Conservation (phyloP, 1,140 invertebrate genomes). For the Vanessa tameamea region DNA sequence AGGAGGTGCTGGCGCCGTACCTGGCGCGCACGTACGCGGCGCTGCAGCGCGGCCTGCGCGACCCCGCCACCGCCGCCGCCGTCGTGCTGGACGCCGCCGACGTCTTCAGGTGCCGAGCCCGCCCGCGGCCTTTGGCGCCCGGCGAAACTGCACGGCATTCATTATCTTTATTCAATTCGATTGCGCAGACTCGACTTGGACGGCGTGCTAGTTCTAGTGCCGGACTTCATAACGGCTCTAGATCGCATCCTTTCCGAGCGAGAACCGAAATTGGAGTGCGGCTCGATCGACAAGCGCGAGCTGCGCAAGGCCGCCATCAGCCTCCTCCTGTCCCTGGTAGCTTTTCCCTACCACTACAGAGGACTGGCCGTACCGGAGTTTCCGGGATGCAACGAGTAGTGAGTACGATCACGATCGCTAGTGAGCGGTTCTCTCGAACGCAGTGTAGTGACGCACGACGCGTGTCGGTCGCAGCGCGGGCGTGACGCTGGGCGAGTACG, state of each 20-base stretch:
- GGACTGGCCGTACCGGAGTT: constrained; percentile 89
- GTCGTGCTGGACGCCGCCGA: constrained; percentile 71
- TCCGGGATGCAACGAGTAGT: constrained; percentile 78
- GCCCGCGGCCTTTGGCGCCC: neutral
- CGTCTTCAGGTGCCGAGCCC: constrained; percentile 81
- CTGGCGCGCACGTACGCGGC: constrained; percentile 96
- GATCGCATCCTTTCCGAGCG: constrained; percentile 93
- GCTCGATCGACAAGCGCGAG: constrained; percentile 86
- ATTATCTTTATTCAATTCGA: neutral
- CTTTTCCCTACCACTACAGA: constrained; percentile 95
- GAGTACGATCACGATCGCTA: constrained; percentile 40
- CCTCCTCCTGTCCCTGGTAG: constrained; percentile 92
- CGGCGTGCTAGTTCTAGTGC: constrained; percentile 94
- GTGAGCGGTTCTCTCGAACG: no score
- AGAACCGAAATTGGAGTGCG: constrained; percentile 84
- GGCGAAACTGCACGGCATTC: no score
- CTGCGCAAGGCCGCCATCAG: constrained; percentile 94
- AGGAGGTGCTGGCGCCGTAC: constrained; percentile 96
- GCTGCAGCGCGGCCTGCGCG: constrained; percentile 91
- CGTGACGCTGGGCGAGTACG: constrained; percentile 66
- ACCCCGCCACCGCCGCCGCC: constrained; percentile 71
- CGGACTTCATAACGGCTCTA: constrained; percentile 92
- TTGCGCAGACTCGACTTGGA: constrained; percentile 94
- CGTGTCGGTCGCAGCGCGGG: constrained; percentile 50
- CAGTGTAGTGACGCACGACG: neutral